These are phyloP conservation scores for Griposia aprilina DNA, from an alignment of 2,888 invertebrate genomes.

Conservation along the genomic window DNA sequence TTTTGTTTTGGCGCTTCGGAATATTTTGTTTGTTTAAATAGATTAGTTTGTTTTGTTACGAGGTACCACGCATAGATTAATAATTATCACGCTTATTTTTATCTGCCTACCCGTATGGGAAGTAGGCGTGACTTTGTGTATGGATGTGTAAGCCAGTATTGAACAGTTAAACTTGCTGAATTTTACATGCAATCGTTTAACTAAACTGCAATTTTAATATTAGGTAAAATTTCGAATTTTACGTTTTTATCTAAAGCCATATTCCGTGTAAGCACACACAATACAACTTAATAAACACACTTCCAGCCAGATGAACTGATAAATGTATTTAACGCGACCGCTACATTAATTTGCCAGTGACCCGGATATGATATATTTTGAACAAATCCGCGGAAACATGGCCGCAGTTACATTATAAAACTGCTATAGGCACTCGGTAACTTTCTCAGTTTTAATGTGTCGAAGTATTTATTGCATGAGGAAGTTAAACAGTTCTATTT, in stretches of 20 bases:
- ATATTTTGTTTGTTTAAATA: not conserved
- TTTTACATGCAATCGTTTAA: not conserved
- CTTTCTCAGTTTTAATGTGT: conserved; percentile 33
- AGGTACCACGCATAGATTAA: not conserved
- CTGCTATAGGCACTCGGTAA: conserved; percentile 20
- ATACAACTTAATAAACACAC: conserved; percentile 26
- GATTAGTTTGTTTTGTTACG: not conserved
- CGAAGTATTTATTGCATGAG: conserved; percentile 41
- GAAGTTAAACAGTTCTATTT: conserved; percentile 33
- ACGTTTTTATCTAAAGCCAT: conserved; percentile 11
- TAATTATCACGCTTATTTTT: not conserved
- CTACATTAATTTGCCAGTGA: conserved; percentile 60
- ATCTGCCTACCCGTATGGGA: too few relatives aligned
- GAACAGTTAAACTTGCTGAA: not conserved
- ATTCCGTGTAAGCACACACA: conserved; percentile 17
- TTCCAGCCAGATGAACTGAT: conserved; percentile 60
- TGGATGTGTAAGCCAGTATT: not conserved
- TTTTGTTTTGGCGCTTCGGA: conserved; percentile 16
- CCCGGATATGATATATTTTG: conserved; percentile 61
- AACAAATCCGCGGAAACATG: conserved; percentile 34
- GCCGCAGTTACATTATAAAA: conserved; percentile 21
- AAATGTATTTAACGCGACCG: conserved; percentile 49
- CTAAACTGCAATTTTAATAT: not conserved
- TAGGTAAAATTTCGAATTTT: too few relatives aligned
- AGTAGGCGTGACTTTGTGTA: too few relatives aligned